Conservation (phyloP, 1,140 invertebrate species). For the Tribolium madens region DNA sequence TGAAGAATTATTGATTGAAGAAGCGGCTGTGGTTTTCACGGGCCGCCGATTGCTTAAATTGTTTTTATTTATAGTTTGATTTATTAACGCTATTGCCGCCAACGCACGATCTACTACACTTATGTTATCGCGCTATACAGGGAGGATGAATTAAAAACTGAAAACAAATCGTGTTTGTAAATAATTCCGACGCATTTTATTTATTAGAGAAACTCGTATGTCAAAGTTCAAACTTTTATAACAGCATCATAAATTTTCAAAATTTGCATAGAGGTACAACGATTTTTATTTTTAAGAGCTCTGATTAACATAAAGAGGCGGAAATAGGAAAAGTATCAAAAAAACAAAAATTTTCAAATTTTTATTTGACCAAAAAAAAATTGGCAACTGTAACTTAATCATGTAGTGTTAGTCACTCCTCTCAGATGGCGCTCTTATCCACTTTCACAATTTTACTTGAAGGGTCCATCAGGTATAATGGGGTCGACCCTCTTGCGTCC, state of each 20-base stretch:
- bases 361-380: background rate
- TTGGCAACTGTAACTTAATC: background rate
- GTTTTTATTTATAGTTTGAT: constrained; percentile 44
- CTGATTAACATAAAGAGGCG: no score
- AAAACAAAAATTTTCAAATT: no score
- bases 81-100: constrained; percentile 15
- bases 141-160: background rate
- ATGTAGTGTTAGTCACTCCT: background rate
- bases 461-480: background rate
- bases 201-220: background rate
- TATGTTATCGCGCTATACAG: background rate
- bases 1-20: constrained; percentile 39
- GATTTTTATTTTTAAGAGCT: no score
- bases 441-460: background rate
- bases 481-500: background rate
- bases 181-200: background rate
- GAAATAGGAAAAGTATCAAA: no score
- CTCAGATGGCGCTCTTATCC: background rate
- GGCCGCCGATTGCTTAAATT: constrained; percentile 46
- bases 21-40: constrained; percentile 42
- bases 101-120: background rate
- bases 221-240: background rate
- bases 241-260: background rate
- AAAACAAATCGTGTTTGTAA: background rate
- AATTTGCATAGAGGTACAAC: no score